Conservation (phyloP, 1,140 invertebrate genomes). For the Aphaenogaster rudis region DNA sequence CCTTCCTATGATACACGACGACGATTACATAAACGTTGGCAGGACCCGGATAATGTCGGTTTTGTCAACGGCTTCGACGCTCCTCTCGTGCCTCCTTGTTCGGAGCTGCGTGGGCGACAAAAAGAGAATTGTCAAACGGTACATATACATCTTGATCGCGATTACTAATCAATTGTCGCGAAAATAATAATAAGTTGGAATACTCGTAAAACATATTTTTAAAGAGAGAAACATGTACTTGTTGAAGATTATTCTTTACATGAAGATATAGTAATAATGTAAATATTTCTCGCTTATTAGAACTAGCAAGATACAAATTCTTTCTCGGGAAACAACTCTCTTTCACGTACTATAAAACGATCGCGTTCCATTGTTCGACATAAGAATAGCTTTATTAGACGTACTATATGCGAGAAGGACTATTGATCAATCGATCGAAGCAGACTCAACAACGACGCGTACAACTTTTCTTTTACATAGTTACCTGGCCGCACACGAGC, state of each 20-base stretch:
- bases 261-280: background rate
- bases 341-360: background rate
- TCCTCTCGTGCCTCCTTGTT: background rate
- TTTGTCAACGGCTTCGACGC: constrained; percentile 44
- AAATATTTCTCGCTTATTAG: background rate
- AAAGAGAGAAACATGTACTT: background rate
- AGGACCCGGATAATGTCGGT: constrained; percentile 53
- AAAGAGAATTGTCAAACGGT: background rate
- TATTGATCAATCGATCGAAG: constrained; percentile 35
- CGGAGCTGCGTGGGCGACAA: constrained; percentile 17
- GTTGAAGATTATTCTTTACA: constrained; percentile 3
- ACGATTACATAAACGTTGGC: constrained; percentile 68
- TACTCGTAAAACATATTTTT: background rate
- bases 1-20: constrained; percentile 58
- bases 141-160: background rate
- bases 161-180: background rate
- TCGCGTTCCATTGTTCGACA: constrained; percentile 21
- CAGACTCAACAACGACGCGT: background rate
- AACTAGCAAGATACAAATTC: background rate
- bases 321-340: background rate
- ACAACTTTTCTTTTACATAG: background rate
- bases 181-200: background rate
- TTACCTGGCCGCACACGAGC: constrained; percentile 9
- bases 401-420: constrained; percentile 18
- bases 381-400: background rate